These are phyloP conservation scores for Trididemnum nubilum DNA, from an alignment of 23 tunicate species.

Conservation along the genomic window DNA sequence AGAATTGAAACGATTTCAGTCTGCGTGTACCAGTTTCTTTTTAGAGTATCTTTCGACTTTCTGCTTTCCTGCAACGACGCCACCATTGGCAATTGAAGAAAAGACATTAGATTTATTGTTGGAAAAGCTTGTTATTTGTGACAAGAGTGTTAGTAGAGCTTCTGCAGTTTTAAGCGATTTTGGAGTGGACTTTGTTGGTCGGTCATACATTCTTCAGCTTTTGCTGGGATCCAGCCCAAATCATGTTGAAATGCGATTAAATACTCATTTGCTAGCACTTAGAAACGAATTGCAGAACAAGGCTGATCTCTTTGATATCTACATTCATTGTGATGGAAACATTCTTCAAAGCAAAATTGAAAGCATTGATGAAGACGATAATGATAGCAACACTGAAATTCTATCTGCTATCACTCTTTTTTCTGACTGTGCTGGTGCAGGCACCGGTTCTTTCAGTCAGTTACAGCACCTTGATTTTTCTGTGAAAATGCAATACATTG, in stretches of 20 bases:
- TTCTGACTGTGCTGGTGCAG: neutral
- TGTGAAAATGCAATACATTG: constrained; percentile 27
- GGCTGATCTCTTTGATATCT: constrained; percentile 25
- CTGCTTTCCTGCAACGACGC: constrained; percentile 51
- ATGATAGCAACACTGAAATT: constrained; percentile 4
- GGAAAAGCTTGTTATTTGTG: constrained; percentile 52
- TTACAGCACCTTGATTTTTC: constrained; percentile 44
- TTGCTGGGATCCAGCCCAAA: constrained; percentile 26
- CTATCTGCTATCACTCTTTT: constrained; percentile 7
- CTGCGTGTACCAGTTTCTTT: constrained; percentile 65
- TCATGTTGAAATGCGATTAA: constrained; percentile 19
- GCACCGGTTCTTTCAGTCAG: neutral
- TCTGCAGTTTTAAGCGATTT: neutral
- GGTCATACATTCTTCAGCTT: constrained; percentile 63
- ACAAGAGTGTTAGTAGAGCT: neutral
- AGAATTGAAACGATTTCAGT: constrained; percentile 42
- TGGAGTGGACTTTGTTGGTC: constrained; percentile 2
- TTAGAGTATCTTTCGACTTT: constrained; percentile 65
- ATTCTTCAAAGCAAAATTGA: constrained; percentile 6
- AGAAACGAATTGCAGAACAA: constrained; percentile 19
- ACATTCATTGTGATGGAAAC: constrained; percentile 38
- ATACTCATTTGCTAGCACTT: neutral
- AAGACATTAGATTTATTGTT: constrained; percentile 15
- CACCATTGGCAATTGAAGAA: neutral
- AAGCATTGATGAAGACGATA: neutral